Evolutionary conservation across 2,797 vertebrate species (phyloP).

Genomic region (Ibycter americanus): DNA sequence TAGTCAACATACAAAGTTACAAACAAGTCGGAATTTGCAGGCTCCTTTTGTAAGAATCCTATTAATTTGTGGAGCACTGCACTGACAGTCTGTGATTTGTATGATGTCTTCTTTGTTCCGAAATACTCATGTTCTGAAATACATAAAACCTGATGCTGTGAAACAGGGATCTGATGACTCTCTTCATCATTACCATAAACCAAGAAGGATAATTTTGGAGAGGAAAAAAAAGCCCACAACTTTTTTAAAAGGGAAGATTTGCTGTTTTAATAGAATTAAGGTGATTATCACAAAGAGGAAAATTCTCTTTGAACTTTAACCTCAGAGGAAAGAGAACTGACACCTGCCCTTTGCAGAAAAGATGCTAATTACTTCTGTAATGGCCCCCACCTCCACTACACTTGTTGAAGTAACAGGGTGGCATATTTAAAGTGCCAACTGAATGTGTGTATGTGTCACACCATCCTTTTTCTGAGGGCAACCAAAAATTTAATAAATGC

Average conservation of each 20-base stretch:
- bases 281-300: not conserved
- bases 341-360: not conserved
- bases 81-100: not conserved
- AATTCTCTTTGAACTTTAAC: slow-evolving; percentile 30
- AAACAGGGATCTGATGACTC: not conserved
- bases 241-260: not conserved
- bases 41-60: not conserved
- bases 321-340: not conserved
- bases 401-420: slow-evolving; percentile 27
- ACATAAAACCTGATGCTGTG: not conserved
- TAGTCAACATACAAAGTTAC: not conserved
- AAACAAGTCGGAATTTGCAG: not conserved
- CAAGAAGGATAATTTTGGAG: not conserved
- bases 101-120: not conserved
- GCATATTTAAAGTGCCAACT: not conserved
- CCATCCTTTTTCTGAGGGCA: not conserved
- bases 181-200: not conserved
- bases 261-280: slow-evolving; percentile 23
- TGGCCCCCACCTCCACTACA: not conserved
- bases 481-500: slow-evolving; percentile 13
- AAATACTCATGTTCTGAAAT: not conserved
- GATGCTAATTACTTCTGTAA: not conserved
- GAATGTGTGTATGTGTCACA: too few relatives aligned
- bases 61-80: not conserved
- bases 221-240: not conserved